A percentile compares a stretch with the other conserved stretches of the same genome.
phyloP scores from a whole-genome alignment of 2,888 invertebrate genomes.

The Clunio marinus region DNA sequence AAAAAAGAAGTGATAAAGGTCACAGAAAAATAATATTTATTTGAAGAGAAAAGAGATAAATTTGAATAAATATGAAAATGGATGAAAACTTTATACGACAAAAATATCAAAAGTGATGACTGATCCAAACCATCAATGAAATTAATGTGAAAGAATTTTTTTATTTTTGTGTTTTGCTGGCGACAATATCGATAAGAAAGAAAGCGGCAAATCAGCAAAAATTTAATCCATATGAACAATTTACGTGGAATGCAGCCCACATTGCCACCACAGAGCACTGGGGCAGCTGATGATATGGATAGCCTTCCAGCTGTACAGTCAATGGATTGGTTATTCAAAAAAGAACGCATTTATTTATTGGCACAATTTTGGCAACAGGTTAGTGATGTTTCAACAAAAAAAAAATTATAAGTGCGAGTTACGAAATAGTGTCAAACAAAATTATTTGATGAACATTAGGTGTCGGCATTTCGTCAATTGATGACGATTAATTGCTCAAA shows the following conservation, averaged over 20 bases:
- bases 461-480: conserved; percentile 5
- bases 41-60: conserved; percentile 7
- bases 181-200: conserved; percentile 8
- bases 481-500: neutral
- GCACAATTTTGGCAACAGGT: conserved; percentile 98
- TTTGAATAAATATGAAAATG: conserved; percentile 18
- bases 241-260: conserved; percentile 66
- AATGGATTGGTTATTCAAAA: conserved; percentile 96
- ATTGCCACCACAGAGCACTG: conserved; percentile 60
- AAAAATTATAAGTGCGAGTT: neutral
- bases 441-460: neutral
- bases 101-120: conserved; percentile 29
- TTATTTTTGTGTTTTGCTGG: neutral
- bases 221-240: conserved; percentile 18
- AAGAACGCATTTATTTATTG: conserved; percentile 88
- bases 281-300: conserved; percentile 73
- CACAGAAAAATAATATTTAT: conserved; percentile 14
- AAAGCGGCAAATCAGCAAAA: conserved; percentile 5
- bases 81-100: neutral
- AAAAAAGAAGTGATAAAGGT: conserved; percentile 29
- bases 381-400: conserved; percentile 49
- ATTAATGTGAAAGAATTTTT: conserved; percentile 3
- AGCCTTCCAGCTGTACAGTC: conserved; percentile 85
- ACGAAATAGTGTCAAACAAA: neutral
- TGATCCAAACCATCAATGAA: conserved; percentile 16